A percentile compares a stretch with the other conserved stretches of the same genome.
phyloP scores from a whole-genome alignment of 2,113 vertebrate species.

The Bostrychus sinensis region DNA sequence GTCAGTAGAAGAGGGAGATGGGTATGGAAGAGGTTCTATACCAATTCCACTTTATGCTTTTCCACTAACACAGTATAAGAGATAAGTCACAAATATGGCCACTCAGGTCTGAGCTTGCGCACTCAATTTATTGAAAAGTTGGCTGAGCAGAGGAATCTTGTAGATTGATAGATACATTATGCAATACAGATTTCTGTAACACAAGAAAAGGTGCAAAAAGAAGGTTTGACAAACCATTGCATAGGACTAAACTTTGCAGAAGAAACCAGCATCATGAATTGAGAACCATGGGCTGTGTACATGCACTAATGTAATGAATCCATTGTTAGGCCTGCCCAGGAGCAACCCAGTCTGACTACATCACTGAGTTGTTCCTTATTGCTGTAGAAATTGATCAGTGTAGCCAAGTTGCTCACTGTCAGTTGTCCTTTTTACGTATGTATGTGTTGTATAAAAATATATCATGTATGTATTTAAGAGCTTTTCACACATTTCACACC shows the following conservation, averaged over 20 bases:
- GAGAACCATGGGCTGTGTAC: neutral
- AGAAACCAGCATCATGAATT: constrained; percentile 23
- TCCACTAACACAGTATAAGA: no score
- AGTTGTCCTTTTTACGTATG: constrained; percentile 35
- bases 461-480: constrained; percentile 30
- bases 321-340: constrained; percentile 35
- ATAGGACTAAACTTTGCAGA: constrained; percentile 62
- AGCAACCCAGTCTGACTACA: constrained; percentile 22
- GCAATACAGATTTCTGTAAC: constrained; percentile 44
- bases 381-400: constrained; percentile 52
- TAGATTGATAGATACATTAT: constrained; percentile 37
- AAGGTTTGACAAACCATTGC: constrained; percentile 60
- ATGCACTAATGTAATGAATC: neutral
- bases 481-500: constrained; percentile 48
- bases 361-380: constrained; percentile 57
- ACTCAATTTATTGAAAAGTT: constrained; percentile 57
- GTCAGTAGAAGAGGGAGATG: no score
- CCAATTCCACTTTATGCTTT: no score
- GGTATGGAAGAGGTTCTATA: no score
- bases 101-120: constrained; percentile 6
- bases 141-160: constrained; percentile 30
- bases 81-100: no score
- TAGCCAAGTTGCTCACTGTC: no score
- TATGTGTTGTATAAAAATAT: constrained; percentile 36
- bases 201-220: constrained; percentile 56